A percentile compares a stretch with the other conserved stretches of the same genome.
These are phyloP conservation scores for Elachura formosa DNA, from an alignment of 2,113 vertebrate genomes.

Conservation along the genomic window DNA sequence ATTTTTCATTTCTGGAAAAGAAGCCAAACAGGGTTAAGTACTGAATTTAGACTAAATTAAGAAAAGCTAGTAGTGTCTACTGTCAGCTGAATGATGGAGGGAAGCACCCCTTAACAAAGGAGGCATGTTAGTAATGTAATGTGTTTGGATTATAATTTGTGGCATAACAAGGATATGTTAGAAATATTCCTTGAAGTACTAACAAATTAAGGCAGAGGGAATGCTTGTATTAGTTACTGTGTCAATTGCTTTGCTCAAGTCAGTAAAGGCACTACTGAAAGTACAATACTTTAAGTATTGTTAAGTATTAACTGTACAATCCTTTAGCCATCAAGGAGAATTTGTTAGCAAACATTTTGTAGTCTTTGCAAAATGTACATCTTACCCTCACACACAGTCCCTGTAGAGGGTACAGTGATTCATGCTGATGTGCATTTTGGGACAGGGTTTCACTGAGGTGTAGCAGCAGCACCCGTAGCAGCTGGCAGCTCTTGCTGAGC, in stretches of 20 bases:
- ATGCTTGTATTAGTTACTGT: background rate
- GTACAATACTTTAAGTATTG: too few species aligned
- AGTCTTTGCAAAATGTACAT: background rate
- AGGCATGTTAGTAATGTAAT: accelerated
- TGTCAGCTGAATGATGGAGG: background rate
- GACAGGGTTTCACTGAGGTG: background rate
- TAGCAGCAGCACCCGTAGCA: background rate
- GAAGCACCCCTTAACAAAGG: background rate
- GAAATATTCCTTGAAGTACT: background rate
- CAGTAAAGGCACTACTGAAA: too few species aligned
- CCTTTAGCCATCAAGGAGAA: background rate
- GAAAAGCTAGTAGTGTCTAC: background rate
- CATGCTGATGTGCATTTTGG: background rate
- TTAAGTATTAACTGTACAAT: background rate
- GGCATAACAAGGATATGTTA: background rate
- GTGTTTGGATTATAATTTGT: background rate
- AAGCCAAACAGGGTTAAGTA: background rate
- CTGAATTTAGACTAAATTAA: background rate
- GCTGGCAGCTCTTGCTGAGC: background rate
- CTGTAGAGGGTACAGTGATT: accelerated
- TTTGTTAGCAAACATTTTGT: background rate
- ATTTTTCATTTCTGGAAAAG: background rate
- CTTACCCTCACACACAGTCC: too few species aligned
- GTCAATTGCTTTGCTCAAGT: background rate
- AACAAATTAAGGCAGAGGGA: background rate